phyloP scores from a whole-genome alignment of 2,797 vertebrate species.

The Lagorchestes hirsutus region DNA sequence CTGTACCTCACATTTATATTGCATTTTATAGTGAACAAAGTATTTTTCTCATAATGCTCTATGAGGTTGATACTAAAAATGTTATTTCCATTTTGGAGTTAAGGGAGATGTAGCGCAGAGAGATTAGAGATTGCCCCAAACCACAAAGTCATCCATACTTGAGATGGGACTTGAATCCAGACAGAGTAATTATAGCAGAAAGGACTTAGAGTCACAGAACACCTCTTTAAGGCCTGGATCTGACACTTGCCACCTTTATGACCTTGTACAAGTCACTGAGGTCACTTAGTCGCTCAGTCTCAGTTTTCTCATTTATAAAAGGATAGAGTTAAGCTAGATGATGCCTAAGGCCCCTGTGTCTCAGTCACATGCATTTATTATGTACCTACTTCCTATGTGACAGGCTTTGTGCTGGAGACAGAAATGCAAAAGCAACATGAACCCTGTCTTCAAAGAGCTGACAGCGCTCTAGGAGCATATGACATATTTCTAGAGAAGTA shows the following conservation, averaged over 20 bases:
- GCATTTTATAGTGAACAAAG: neutral
- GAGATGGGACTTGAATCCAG: neutral
- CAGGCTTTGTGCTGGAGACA: neutral
- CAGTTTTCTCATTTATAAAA: neutral
- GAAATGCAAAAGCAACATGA: neutral
- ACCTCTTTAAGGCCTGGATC: neutral
- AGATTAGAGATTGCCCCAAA: neutral
- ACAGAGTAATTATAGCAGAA: neutral
- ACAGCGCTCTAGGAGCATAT: neutral
- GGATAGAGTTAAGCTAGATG: neutral
- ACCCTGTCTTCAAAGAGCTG: neutral
- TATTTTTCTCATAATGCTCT: neutral
- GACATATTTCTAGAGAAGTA: neutral
- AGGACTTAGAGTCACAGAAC: neutral
- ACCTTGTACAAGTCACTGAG: neutral
- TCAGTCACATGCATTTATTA: neutral
- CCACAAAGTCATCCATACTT: slow-evolving; percentile 6
- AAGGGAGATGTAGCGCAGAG: neutral
- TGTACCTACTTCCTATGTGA: neutral
- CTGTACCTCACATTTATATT: slow-evolving; percentile 5
- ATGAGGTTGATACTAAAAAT: neutral
- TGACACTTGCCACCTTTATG: neutral
- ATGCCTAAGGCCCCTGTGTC: neutral
- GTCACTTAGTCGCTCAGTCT: neutral
- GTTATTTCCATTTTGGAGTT: neutral